Evolutionary conservation across 2,797 vertebrate genomes (phyloP).

Genomic region (Crenuchus spilurus): DNA sequence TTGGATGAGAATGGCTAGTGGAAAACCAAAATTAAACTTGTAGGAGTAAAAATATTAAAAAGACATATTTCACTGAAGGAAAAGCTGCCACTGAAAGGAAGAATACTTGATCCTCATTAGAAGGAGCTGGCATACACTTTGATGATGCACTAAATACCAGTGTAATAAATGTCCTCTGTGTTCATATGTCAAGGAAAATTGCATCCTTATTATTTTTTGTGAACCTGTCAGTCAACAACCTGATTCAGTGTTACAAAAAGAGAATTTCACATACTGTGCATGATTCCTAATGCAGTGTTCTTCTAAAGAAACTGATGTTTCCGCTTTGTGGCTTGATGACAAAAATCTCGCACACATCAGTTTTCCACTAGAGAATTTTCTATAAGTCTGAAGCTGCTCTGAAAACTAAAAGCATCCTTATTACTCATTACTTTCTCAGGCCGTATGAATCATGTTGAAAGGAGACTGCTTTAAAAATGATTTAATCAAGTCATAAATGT

Average conservation of each 20-base stretch:
- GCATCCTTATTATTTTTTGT: neutral
- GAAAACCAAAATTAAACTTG: neutral
- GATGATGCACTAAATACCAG: neutral
- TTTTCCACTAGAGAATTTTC: neutral
- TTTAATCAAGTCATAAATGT: neutral
- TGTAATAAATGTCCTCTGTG: neutral
- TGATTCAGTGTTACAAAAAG: neutral
- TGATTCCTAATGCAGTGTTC: neutral
- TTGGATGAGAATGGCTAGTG: neutral
- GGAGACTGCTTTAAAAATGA: neutral
- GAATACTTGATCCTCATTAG: neutral
- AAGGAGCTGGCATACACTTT: neutral
- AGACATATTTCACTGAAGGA: neutral
- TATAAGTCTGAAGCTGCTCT: neutral
- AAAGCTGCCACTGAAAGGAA: neutral
- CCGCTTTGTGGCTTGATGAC: neutral
- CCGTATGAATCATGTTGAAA: neutral
- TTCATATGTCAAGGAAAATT: neutral
- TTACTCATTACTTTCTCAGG: neutral
- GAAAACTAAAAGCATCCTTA: neutral
- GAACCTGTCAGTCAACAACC: too few relatives aligned
- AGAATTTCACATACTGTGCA: neutral
- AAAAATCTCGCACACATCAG: too few relatives aligned
- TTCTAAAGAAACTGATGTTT: neutral
- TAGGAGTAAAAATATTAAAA: neutral